These are phyloP conservation scores for Euzophera pinguis DNA, from an alignment of 2,888 invertebrate species.

Conservation along the genomic window DNA sequence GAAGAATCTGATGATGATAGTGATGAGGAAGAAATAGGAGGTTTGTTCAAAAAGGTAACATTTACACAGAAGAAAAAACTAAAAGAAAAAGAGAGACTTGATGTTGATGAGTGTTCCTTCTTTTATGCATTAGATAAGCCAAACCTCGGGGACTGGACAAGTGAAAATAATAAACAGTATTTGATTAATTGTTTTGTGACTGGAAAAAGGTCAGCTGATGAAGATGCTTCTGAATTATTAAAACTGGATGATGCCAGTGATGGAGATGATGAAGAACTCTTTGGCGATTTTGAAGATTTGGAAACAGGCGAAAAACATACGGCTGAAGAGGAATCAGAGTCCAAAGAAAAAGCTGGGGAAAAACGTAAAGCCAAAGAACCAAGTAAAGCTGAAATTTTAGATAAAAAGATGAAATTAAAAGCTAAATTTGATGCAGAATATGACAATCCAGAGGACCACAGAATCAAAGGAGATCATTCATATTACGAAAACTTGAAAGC, in stretches of 20 bases:
- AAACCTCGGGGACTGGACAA: conserved; percentile 82
- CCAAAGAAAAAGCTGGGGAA: conserved; percentile 29
- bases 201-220: conserved; percentile 93
- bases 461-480: conserved; percentile 83
- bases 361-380: conserved; percentile 74
- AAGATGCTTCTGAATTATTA: conserved; percentile 92
- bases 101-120: conserved; percentile 86
- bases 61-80: conserved; percentile 83
- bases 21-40: conserved; percentile 87
- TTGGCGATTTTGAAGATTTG: conserved; percentile 97
- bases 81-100: conserved; percentile 83
- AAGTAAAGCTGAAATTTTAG: conserved; percentile 80
- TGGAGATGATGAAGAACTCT: conserved; percentile 88
- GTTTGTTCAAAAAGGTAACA: conserved; percentile 89
- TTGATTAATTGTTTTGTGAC: conserved; percentile 96
- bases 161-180: conserved; percentile 81
- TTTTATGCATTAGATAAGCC: conserved; percentile 77
- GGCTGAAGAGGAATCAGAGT: conserved; percentile 40
- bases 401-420: conserved; percentile 94
- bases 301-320: conserved; percentile 90
- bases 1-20: conserved; percentile 60
- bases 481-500: conserved; percentile 95
- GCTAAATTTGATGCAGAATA: conserved; percentile 97
- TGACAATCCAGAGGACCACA: conserved; percentile 88
- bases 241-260: conserved; percentile 87